Conservation (phyloP, 1,140 invertebrate genomes). For the Drosophila guanche region DNA sequence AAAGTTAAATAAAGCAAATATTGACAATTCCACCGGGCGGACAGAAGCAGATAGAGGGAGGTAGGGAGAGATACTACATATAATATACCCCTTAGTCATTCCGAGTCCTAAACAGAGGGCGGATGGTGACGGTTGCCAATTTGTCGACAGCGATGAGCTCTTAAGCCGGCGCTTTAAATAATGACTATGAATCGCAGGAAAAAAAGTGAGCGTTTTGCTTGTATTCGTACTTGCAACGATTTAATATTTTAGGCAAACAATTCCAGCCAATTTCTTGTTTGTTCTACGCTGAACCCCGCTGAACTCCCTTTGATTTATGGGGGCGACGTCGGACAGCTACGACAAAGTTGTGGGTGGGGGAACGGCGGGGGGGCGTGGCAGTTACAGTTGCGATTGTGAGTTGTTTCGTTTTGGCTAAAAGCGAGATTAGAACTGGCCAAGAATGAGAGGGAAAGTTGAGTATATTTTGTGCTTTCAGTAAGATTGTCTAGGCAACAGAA, state of each 20-base stretch:
- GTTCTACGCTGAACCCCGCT: background rate
- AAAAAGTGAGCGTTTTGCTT: constrained; percentile 34
- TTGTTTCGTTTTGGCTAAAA: constrained; percentile 29
- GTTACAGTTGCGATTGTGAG: constrained; percentile 31
- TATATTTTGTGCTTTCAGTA: constrained; percentile 27
- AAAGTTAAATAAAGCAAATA: constrained; percentile 74
- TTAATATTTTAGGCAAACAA: constrained; percentile 61
- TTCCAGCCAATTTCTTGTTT: constrained; percentile 42
- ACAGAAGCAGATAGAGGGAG: background rate
- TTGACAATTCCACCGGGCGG: constrained; percentile 45
- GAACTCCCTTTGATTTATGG: constrained; percentile 47
- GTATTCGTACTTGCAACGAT: constrained; percentile 50
- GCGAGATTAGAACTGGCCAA: constrained; percentile 36
- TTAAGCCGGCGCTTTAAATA: constrained; percentile 78
- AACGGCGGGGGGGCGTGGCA: constrained; percentile 36
- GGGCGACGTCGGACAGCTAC: constrained; percentile 15
- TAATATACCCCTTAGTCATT: background rate
- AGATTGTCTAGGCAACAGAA: constrained; percentile 62
- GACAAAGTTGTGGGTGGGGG: constrained; percentile 7
- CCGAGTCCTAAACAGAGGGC: background rate
- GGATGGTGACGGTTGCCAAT: constrained; percentile 37
- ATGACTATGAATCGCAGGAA: constrained; percentile 66
- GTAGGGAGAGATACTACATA: constrained; percentile 13
- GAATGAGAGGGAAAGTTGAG: background rate
- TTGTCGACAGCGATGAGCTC: constrained; percentile 62